A percentile compares a stretch with the other conserved stretches of the same genome.
Conservation (phyloP, 37 sponge, comb jelly and placozoan genomes). For the Spongia lamella region DNA sequence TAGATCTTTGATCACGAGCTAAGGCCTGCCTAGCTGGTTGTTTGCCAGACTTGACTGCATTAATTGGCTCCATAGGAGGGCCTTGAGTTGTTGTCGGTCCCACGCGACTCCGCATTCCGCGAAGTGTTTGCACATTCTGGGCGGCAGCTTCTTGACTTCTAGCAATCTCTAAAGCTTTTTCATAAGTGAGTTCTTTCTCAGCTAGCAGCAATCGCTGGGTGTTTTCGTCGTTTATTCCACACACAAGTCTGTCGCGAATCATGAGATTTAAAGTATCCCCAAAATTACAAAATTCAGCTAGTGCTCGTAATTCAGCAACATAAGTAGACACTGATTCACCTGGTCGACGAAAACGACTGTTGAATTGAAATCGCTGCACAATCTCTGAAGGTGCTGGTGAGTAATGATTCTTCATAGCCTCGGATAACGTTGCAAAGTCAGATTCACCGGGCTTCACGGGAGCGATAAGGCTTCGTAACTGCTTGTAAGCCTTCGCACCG, state of each 20-base stretch:
- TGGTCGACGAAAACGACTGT: background rate
- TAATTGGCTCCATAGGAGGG: background rate
- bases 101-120: no score
- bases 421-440: background rate
- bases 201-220: background rate
- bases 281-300: background rate
- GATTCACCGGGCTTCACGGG: constrained; percentile 9
- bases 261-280: background rate
- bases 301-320: constrained; percentile 5
- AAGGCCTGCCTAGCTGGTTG: background rate
- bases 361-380: constrained; percentile 2
- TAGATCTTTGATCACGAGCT: no score
- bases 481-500: constrained; percentile 1
- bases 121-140: background rate
- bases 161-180: constrained; percentile 5
- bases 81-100: no score
- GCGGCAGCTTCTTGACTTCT: background rate
- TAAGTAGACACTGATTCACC: constrained; percentile 1
- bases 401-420: background rate
- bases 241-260: constrained; percentile 10
- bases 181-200: background rate
- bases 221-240: background rate
- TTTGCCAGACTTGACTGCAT: background rate
- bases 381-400: constrained; percentile 7
- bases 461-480: background rate